Base-by-base conservation (phyloP, 2,888 invertebrate species). In the Xylota segnis region DNA sequence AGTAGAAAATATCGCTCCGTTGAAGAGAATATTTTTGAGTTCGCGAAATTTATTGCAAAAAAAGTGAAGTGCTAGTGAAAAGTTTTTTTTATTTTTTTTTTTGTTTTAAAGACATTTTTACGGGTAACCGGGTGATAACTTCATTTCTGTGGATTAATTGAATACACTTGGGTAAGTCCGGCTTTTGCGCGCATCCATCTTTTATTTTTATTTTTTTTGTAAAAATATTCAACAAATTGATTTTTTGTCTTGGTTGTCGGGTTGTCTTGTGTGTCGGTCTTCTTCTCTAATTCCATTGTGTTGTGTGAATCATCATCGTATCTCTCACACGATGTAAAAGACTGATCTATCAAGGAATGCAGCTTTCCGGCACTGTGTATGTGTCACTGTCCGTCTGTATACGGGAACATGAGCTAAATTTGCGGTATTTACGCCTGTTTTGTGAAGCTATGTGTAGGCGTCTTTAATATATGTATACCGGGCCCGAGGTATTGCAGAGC, bases 351-450 rank as follows among this genome's bases (percentile, higher is more conserved):
- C 1, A 12, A 50, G 50, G 56, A 82, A 71, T 74, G 79, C 79
- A 70, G 56, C 74, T 74, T 83, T 79, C 68, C 47, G 29, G 27
- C 18, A 23, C 50, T 81, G 37, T 81, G 37, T 76, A 4, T 70
- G 29, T n/a, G 71, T 54, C 6, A 23, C 32, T 50, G n/a, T 16
- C 23, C 58, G 14, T 34, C 37, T 32, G 50, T 71, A 47, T 40
- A 37, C 29, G 32, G 40, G 63, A 50, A 70, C 40, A 56, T 27
- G 34, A 72, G 54, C 65, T 74, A 74, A 45, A 72, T 78, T 83
- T 83, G 72, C 83, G 83, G 83, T 83, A 83, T 83, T 83, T 82
- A 61, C 61, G 54, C 68, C 58, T 65, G 81, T 74, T 75, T 54
- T 29, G 23, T 50, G 9, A 52, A 61, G 18, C 43, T 74, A 54